phyloP scores from a whole-genome alignment of 2,113 vertebrate species.

The Limanda limanda region DNA sequence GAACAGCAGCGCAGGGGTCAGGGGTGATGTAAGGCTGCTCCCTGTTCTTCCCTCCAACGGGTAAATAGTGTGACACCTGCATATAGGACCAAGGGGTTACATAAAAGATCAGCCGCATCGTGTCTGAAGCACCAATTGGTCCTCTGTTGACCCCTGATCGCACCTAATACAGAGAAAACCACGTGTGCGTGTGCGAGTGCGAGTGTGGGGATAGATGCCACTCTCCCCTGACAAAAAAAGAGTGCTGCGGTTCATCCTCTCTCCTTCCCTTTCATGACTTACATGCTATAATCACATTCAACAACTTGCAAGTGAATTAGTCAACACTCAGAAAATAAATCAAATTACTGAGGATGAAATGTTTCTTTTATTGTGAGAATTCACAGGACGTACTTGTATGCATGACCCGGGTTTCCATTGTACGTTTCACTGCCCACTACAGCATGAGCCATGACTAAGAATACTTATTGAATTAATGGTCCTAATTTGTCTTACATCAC shows the following conservation, averaged over 20 bases:
- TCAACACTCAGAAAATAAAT: conserved; percentile 58
- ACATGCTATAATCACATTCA: conserved; percentile 55
- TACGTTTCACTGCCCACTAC: not conserved
- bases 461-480: not conserved
- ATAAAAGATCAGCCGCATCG: conserved; percentile 25
- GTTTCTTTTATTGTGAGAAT: conserved; percentile 51
- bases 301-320: conserved; percentile 59
- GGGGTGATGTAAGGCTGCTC: conserved; percentile 10
- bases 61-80: conserved; percentile 57
- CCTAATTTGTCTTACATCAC: no score
- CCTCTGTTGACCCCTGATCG: conserved; percentile 39
- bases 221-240: conserved; percentile 42
- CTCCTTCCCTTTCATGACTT: conserved; percentile 46
- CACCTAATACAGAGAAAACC: conserved; percentile 12
- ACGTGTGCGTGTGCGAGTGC: not conserved
- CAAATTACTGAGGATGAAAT: conserved; percentile 44
- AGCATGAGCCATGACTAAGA: not conserved
- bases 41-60: conserved; percentile 15
- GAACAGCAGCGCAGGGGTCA: conserved; percentile 10
- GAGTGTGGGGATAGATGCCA: conserved; percentile 17
- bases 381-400: conserved; percentile 31
- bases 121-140: conserved; percentile 22
- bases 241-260: conserved; percentile 35
- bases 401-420: conserved; percentile 23
- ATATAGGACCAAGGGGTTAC: conserved; percentile 26